These are phyloP conservation scores for Petroica traversi DNA, from an alignment of 2,113 vertebrate genomes.

Conservation along the genomic window DNA sequence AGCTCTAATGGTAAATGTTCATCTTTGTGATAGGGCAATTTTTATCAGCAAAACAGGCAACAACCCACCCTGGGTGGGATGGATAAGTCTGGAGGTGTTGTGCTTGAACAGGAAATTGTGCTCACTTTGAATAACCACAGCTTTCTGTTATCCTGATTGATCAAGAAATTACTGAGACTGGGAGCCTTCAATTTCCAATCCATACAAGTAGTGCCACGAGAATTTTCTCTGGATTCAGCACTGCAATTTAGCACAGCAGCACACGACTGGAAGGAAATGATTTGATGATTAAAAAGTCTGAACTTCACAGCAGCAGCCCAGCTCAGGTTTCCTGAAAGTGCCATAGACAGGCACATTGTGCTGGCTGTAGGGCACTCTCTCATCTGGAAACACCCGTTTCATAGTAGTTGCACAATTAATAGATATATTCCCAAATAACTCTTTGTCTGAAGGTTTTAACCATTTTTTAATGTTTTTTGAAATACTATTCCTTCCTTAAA, in stretches of 20 bases:
- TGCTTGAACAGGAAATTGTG: neutral
- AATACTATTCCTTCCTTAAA: neutral
- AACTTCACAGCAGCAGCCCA: neutral
- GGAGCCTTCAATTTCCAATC: neutral
- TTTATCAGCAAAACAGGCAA: neutral
- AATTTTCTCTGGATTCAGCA: neutral
- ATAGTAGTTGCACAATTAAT: neutral
- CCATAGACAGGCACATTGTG: neutral
- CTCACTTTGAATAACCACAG: neutral
- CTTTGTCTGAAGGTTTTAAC: neutral
- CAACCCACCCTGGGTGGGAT: neutral
- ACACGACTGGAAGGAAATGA: neutral
- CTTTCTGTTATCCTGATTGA: neutral
- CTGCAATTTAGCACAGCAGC: neutral
- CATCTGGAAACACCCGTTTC: neutral
- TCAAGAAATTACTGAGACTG: neutral
- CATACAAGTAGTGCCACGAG: neutral
- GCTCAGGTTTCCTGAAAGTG: neutral
- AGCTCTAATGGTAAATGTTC: neutral
- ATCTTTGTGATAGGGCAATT: neutral
- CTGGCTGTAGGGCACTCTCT: neutral
- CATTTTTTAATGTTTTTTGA: rapidly evolving
- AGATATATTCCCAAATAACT: neutral
- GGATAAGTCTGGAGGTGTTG: neutral
- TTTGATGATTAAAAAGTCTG: neutral